Conservation (phyloP, 2,113 vertebrate species). For the Athene noctua region DNA sequence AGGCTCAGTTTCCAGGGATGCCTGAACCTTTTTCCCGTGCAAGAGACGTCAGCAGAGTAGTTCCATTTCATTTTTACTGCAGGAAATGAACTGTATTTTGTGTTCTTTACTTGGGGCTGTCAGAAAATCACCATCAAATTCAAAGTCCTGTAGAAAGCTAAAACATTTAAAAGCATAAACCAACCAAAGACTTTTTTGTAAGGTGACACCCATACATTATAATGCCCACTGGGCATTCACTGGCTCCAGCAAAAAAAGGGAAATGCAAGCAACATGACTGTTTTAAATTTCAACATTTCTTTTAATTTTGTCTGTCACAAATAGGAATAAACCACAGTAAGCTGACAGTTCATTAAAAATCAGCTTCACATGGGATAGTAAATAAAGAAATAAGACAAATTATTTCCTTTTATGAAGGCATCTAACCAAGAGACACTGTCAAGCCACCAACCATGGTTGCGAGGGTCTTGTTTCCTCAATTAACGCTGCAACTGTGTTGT, state of each 20-base stretch:
- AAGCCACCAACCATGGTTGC: neutral
- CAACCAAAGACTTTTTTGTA: neutral
- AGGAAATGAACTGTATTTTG: neutral
- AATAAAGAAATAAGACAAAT: neutral
- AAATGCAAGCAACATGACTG: neutral
- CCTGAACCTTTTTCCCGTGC: neutral
- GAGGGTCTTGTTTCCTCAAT: neutral
- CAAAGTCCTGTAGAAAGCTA: neutral
- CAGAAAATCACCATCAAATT: neutral
- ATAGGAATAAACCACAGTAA: neutral
- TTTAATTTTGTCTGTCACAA: neutral
- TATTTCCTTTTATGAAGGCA: neutral
- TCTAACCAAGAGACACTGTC: neutral
- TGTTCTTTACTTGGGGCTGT: neutral
- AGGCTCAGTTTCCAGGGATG: neutral
- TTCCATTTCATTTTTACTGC: neutral
- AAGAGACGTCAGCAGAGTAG: neutral
- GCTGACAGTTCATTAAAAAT: neutral
- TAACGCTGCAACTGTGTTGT: neutral
- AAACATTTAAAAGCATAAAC: neutral
- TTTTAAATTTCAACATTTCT: slow-evolving; percentile 17
- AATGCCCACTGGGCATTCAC: neutral
- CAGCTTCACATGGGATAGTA: neutral
- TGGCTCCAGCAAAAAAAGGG: neutral
- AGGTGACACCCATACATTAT: neutral